These are phyloP conservation scores for Sycobia sp. DNA, from an alignment of 1,140 invertebrate species.

Conservation along the genomic window DNA sequence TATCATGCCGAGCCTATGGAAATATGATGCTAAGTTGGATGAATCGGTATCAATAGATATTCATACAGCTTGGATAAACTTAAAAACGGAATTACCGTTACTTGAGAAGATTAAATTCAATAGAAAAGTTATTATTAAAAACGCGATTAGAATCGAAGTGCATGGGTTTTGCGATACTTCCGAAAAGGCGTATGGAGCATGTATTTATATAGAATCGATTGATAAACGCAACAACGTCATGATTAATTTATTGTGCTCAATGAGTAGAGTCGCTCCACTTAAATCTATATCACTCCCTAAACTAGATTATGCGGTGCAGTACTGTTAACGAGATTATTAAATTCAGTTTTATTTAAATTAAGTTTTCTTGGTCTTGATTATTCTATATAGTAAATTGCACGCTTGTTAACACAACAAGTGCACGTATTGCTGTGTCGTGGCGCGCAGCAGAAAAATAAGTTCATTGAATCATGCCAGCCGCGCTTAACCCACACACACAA, in stretches of 20 bases:
- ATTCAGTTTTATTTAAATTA: no score
- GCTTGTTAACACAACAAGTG: no score
- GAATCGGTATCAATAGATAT: constrained; percentile 25
- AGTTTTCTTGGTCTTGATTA: no score
- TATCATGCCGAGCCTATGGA: constrained; percentile 39
- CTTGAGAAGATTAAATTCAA: constrained; percentile 28
- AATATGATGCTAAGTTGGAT: constrained; percentile 35
- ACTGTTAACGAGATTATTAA: no score
- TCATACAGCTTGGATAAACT: constrained; percentile 13
- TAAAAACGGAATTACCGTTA: background rate
- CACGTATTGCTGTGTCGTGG: no score
- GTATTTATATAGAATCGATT: no score
- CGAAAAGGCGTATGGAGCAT: constrained; percentile 37
- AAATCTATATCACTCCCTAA: constrained; percentile 37
- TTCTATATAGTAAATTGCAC: no score
- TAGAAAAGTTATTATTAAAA: constrained; percentile 17
- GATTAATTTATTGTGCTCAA: constrained; percentile 36
- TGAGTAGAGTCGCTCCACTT: constrained; percentile 39
- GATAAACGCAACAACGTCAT: no score
- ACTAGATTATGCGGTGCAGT: constrained; percentile 29
- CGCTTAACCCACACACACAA: no score
- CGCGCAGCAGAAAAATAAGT: no score
- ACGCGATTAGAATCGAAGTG: constrained; percentile 29
- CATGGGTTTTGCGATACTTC: constrained; percentile 44
- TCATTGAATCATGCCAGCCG: no score